A percentile compares a stretch with the other conserved stretches of the same genome.
Evolutionary conservation across 1,140 invertebrate genomes (phyloP).

Genomic region (Drosophila kepulauana): DNA sequence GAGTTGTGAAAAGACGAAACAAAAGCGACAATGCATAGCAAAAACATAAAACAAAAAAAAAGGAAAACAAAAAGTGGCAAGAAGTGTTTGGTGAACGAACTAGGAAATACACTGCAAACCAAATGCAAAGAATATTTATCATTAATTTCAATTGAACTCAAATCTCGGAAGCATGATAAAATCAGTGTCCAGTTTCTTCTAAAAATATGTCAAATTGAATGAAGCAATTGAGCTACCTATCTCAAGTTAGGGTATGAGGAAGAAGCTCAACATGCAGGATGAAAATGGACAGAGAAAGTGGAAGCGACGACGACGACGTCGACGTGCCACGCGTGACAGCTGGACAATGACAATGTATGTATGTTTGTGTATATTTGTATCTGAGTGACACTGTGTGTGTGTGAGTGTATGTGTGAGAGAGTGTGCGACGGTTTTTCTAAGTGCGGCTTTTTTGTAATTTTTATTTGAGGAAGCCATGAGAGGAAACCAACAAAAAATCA

Average conservation of each 20-base stretch:
- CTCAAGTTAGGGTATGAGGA: not conserved
- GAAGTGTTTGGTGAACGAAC: not conserved
- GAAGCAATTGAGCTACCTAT: not conserved
- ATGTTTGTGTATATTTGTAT: not conserved
- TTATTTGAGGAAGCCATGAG: slow-evolving; percentile 66
- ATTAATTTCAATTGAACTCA: too few species aligned
- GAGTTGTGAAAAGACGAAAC: slow-evolving; percentile 73
- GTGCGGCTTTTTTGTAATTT: slow-evolving; percentile 54
- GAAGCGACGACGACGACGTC: slow-evolving; percentile 48
- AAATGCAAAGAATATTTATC: too few species aligned
- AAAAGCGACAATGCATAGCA: slow-evolving; percentile 78
- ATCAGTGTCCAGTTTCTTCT: too few species aligned
- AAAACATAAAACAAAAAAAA: slow-evolving; percentile 43
- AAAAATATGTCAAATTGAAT: not conserved
- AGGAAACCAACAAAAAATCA: slow-evolving; percentile 70
- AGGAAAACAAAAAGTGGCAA: not conserved
- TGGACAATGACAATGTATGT: slow-evolving; percentile 75
- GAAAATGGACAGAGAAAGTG: slow-evolving; percentile 41
- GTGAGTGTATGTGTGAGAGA: slow-evolving; percentile 15
- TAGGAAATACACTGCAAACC: slow-evolving; percentile 15
- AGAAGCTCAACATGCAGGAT: slow-evolving; percentile 43
- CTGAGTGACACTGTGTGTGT: slow-evolving; percentile 20
- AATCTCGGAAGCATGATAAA: too few species aligned
- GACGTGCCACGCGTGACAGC: slow-evolving; percentile 80
- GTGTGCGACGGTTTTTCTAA: slow-evolving; percentile 44